Base-by-base conservation (phyloP, 2,797 vertebrate species). In the Capromys pilorides region DNA sequence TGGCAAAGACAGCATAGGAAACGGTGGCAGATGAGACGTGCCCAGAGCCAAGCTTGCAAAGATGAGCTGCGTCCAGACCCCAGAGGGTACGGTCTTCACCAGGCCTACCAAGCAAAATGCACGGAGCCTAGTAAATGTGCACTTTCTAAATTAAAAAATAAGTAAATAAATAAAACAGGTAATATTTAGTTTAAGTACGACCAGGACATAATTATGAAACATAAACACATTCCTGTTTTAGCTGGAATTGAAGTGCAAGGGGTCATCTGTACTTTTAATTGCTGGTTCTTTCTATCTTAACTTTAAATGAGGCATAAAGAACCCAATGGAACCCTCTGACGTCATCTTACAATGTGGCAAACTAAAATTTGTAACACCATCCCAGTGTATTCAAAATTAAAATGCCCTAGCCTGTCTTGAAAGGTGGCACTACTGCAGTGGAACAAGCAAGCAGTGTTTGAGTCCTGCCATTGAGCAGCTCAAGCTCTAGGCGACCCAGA, bases 331-430 rank as follows among this genome's bases (percentile, higher is more conserved):
- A 62, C 24, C 10, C 31, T 67, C 33, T 66, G 21, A 39, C 79
- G 14, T 45, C 49, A 26, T 78, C 67, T 78, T 88, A 75, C 45
- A 4, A n/a, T 9, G 24, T 79, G 64, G 92, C 49, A 66, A 24
- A 85, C 54, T 90, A 45, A 90, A 88, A 88, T 86, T 61, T 62
- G 19, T 51, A 90, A 69, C 24, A 64, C 77, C 16, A 36, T 36
- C 41, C 66, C 21, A 64, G 85, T 21, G 26, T 51, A 36, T 45
- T 79, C n/a, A 77, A 62, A 93, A 88, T 93, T 75, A 59, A 64
- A 93, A 90, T 49, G 39, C 59, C 41, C 71, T 71, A 18, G 28
- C 45, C 2, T 62, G 26, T 62, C 57, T 73, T 57, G 81, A 24
- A n/a, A 67, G n/a, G 67, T 10, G 57, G 49, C 22, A 81, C 36